These are phyloP conservation scores for Luperina nickerlii DNA, from an alignment of 2,888 invertebrate species.

Conservation along the genomic window DNA sequence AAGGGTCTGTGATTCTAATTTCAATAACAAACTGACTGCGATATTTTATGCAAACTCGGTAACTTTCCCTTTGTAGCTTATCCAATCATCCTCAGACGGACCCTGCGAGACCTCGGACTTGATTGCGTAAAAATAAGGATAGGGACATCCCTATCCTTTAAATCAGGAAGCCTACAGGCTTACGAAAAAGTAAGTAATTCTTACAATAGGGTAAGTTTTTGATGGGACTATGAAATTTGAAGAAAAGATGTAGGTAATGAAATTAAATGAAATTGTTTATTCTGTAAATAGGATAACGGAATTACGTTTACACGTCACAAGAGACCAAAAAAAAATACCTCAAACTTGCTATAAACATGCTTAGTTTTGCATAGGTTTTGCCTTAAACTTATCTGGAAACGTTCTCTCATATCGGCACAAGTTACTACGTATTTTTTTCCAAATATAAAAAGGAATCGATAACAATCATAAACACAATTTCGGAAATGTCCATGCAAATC, in stretches of 20 bases:
- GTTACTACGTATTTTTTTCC: neutral
- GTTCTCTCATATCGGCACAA: neutral
- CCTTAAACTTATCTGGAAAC: neutral
- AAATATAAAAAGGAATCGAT: neutral
- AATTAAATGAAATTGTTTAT: too few species aligned
- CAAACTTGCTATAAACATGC: neutral
- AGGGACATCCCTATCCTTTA: too few species aligned
- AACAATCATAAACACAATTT: slow-evolving; percentile 8
- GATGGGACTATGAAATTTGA: too few species aligned
- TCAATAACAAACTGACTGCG: slow-evolving; percentile 41
- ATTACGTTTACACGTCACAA: neutral
- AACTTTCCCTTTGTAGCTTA: slow-evolving; percentile 51
- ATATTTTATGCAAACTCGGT: slow-evolving; percentile 50
- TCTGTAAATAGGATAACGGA: too few species aligned
- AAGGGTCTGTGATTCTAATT: slow-evolving; percentile 47
- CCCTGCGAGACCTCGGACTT: slow-evolving; percentile 39
- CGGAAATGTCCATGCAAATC: slow-evolving; percentile 18
- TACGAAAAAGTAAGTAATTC: neutral
- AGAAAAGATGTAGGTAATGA: neutral
- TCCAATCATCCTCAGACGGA: slow-evolving; percentile 52
- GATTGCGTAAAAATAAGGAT: slow-evolving; percentile 44
- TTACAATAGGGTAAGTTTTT: too few species aligned
- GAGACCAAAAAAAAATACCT: neutral
- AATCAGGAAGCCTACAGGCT: too few species aligned
- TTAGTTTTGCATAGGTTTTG: neutral